Conservation (phyloP, 1,140 invertebrate species). For the Drosophila nikananu region DNA sequence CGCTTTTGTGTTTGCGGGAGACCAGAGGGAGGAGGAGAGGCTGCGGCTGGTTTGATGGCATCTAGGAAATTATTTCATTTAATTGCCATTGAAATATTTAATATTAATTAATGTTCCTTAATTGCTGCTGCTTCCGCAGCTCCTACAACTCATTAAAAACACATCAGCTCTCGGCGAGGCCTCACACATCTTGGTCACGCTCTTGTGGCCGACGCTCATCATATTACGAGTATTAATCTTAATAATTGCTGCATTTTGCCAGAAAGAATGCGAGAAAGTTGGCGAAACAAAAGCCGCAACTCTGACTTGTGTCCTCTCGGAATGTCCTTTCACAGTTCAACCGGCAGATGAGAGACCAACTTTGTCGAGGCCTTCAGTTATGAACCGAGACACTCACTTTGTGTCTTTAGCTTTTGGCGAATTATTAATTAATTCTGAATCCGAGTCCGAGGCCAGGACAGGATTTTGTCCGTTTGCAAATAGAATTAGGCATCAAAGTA, state of each 20-base stretch:
- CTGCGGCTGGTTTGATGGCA: conserved; percentile 56
- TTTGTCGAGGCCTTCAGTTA: conserved; percentile 36
- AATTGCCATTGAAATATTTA: conserved; percentile 82
- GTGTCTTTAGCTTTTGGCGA: conserved; percentile 33
- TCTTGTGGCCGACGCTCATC: conserved; percentile 22
- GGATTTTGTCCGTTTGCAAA: conserved; percentile 18
- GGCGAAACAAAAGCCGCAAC: conserved; percentile 51
- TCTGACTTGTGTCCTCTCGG: conserved; percentile 15
- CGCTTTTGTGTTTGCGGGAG: conserved; percentile 5
- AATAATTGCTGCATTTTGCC: conserved; percentile 71
- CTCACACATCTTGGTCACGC: conserved; percentile 36
- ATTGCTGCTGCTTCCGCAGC: conserved; percentile 52
- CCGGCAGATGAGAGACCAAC: conserved; percentile 4
- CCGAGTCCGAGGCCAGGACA: not conserved
- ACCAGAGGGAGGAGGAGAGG: not conserved
- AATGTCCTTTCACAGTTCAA: conserved; percentile 34
- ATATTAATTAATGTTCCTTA: conserved; percentile 83
- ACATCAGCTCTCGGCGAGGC: conserved; percentile 55
- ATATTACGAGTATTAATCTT: conserved; percentile 77
- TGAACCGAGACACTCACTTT: conserved; percentile 19
- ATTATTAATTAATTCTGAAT: conserved; percentile 38
- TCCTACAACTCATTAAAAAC: conserved; percentile 76
- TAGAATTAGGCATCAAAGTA: conserved; percentile 38
- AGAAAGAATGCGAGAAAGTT: conserved; percentile 63
- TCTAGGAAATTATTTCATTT: conserved; percentile 70